Percentiles rank a stretch among this genome's conserved stretches.
phyloP scores from a whole-genome alignment of 2,113 vertebrate species.

The Australoheros scitulus region DNA sequence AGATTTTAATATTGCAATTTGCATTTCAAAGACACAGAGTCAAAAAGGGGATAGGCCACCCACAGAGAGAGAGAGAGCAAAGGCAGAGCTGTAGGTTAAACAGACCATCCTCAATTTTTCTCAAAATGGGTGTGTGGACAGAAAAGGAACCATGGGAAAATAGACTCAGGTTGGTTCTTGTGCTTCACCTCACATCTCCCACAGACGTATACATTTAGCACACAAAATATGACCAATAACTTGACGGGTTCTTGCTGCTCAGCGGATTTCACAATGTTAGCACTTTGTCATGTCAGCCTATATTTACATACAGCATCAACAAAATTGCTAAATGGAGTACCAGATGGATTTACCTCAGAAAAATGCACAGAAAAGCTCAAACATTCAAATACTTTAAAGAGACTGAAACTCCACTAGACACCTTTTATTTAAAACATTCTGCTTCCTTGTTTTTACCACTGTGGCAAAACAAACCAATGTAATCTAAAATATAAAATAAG shows the following conservation, averaged over 20 bases:
- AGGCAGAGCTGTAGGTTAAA: slow-evolving; percentile 42
- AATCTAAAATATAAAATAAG: not conserved
- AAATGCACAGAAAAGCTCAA: slow-evolving; percentile 20
- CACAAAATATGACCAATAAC: slow-evolving; percentile 26
- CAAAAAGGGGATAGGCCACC: slow-evolving; percentile 49
- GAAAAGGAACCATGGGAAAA: slow-evolving; percentile 25
- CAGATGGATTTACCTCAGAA: not conserved
- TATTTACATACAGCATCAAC: slow-evolving; percentile 51
- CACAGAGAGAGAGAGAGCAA: slow-evolving; percentile 56
- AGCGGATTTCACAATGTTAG: slow-evolving; percentile 43
- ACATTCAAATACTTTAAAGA: slow-evolving; percentile 35
- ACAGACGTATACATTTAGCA: slow-evolving; percentile 28
- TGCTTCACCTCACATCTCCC: slow-evolving; percentile 35
- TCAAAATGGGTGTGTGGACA: slow-evolving; percentile 3
- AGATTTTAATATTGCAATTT: slow-evolving; percentile 71
- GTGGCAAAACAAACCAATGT: slow-evolving; percentile 5
- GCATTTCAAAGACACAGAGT: slow-evolving; percentile 66
- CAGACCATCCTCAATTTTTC: not conserved
- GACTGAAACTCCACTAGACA: not conserved
- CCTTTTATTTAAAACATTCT: slow-evolving; percentile 9
- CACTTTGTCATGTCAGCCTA: slow-evolving; percentile 43
- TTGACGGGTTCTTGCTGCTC: slow-evolving; percentile 30
- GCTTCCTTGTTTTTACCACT: not conserved
- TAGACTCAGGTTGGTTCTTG: slow-evolving; percentile 9
- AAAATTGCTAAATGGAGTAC: slow-evolving; percentile 41